Evolutionary conservation across 2,113 vertebrate species (phyloP).

Genomic region (Microcebus griseorufus): DNA sequence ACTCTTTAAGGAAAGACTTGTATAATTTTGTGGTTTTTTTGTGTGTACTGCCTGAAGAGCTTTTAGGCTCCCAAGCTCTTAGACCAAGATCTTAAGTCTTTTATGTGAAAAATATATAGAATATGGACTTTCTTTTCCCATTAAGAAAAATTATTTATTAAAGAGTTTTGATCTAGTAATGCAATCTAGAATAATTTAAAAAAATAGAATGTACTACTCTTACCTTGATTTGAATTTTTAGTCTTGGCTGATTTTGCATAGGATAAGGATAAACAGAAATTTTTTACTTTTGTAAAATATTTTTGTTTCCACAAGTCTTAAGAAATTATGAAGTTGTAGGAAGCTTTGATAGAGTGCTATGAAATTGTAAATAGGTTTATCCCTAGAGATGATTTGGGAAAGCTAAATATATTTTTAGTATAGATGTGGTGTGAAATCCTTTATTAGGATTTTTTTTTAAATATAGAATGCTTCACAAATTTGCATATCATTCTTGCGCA

Average conservation of each 20-base stretch:
- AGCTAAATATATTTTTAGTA: background rate
- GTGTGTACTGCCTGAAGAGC: background rate
- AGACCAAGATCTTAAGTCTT: background rate
- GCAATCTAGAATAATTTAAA: background rate
- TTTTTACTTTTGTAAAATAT: background rate
- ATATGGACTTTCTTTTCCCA: background rate
- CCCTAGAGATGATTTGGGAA: background rate
- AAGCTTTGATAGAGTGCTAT: background rate
- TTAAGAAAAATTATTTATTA: conserved; percentile 6
- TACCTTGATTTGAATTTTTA: background rate
- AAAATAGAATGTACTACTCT: background rate
- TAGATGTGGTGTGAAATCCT: background rate
- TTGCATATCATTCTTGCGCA: no score
- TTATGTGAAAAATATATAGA: background rate
- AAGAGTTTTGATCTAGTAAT: background rate
- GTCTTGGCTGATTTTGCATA: background rate
- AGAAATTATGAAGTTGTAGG: background rate
- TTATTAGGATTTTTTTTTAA: background rate
- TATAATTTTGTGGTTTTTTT: background rate
- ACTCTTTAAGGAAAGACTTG: background rate
- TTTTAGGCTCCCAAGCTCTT: background rate
- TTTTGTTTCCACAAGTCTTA: background rate
- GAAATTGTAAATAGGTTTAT: background rate
- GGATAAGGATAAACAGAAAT: background rate
- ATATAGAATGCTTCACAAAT: no score